Evolutionary conservation across 2,888 invertebrate species (phyloP), one percentile per base, ranked within the genome.

Genomic region (Zaprionus bogoriensis): DNA sequence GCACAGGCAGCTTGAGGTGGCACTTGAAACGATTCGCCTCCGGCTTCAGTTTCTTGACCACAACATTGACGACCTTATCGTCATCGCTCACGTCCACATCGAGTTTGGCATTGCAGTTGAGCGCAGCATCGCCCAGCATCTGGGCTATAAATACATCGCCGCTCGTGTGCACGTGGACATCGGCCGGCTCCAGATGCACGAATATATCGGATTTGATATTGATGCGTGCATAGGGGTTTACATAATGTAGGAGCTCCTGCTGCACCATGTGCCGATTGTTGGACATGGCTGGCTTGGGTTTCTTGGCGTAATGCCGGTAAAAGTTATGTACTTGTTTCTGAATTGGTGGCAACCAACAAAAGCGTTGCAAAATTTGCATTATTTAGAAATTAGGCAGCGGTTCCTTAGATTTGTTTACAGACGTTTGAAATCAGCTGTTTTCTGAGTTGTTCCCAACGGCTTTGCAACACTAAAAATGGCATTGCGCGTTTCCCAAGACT

Each of bases 1-100:
- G 82, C 2, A 91, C 70, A 0, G 91, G 91, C 4, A 91, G 77
- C 17, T 86, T 87, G 1, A 91, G 44, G 7, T 74, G 54, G 52
- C 89, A 89, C 42, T 71, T 72, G 17, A 82, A 78, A 9, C 77
- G 47, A 20, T 36, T 23, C 0, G 67, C 60, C 12, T 52, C 14
- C 4, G 62, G 10, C 2, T 23, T 57, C 30, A 73, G 10, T 23
- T 83, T 78, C 27, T 63, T 75, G 12, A 85, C 54, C 3, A 65
- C 14, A 1, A 88, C 77, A 53, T 79, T 77, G 1, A 88, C 78
- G 9, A 54, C 32, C 28, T 87, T 73, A 5, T 88, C 82, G 39
- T 83, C 77, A 23, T 83, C 72, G 12, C 63, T 52, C 1, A 87
- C 58, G 17, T 79, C 55, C 1, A 89, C 64, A 19, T 76, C 64